Evolutionary conservation across 2,888 invertebrate species (phyloP).

Genomic region (Lobophora halterata): DNA sequence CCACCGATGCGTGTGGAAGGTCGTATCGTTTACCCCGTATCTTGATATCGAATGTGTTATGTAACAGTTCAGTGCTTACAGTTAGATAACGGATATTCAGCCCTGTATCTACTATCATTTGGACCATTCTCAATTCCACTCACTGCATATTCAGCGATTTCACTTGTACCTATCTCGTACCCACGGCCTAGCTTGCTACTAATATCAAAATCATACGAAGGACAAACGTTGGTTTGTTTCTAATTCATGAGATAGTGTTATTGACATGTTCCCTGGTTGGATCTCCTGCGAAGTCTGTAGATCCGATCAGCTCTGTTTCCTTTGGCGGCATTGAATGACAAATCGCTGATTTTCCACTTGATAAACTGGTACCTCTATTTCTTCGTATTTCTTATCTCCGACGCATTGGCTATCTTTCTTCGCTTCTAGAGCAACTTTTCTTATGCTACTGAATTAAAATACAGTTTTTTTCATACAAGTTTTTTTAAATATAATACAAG

Average conservation of each 20-base stretch:
- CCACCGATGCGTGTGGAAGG: constrained; percentile 64
- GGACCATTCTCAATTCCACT: constrained; percentile 36
- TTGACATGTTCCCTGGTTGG: too few relatives aligned
- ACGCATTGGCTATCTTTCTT: constrained; percentile 7
- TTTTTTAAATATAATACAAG: too few relatives aligned
- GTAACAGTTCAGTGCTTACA: constrained; percentile 55
- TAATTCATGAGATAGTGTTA: background rate
- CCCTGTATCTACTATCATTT: constrained; percentile 37
- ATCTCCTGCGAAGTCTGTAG: too few relatives aligned
- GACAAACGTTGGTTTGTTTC: constrained; percentile 18
- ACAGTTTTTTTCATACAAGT: too few relatives aligned
- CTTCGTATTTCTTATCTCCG: constrained; percentile 8
- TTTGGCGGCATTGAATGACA: constrained; percentile 10
- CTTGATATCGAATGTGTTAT: constrained; percentile 63
- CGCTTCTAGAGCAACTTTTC: background rate
- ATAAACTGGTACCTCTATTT: constrained; percentile 4
- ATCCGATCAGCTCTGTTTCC: background rate
- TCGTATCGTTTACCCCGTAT: constrained; percentile 69
- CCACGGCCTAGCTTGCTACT: constrained; percentile 56
- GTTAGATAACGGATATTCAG: constrained; percentile 45
- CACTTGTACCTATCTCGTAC: constrained; percentile 44
- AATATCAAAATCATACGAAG: constrained; percentile 47
- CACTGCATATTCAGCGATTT: constrained; percentile 36
- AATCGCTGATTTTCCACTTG: constrained; percentile 2
- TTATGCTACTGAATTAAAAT: too few relatives aligned